Percentiles rank a stretch among this genome's conserved stretches.
Conservation (phyloP, 2,113 vertebrate genomes). For the Fukomys damarensis region DNA sequence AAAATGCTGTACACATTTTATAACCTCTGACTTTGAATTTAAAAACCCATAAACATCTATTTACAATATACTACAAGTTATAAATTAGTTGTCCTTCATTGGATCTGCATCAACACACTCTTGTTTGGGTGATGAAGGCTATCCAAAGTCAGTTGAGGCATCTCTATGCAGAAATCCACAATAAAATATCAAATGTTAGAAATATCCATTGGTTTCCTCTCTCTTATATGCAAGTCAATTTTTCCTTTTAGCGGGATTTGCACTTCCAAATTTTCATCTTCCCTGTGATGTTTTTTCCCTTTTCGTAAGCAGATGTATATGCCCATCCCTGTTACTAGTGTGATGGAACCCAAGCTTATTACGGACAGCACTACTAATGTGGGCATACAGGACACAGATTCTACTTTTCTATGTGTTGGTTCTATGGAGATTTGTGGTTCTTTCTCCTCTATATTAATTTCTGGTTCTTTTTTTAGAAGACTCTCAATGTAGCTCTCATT, state of each 20-base stretch:
- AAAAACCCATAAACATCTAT: slow-evolving; percentile 89
- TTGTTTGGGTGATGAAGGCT: slow-evolving; percentile 41
- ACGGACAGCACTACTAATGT: slow-evolving; percentile 92
- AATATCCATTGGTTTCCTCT: slow-evolving; percentile 93
- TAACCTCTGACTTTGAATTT: slow-evolving; percentile 84
- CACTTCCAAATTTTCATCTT: slow-evolving; percentile 90
- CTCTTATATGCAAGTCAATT: slow-evolving; percentile 89
- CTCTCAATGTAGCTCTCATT: slow-evolving; percentile 98
- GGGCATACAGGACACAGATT: slow-evolving; percentile 90
- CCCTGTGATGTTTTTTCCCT: slow-evolving; percentile 89
- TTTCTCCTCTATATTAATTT: slow-evolving; percentile 94
- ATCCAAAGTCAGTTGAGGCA: slow-evolving; percentile 51
- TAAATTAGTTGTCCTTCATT: slow-evolving; percentile 88
- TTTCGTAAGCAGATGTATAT: slow-evolving; percentile 94
- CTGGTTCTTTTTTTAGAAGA: slow-evolving; percentile 92
- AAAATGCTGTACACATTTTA: slow-evolving; percentile 87
- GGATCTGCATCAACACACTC: slow-evolving; percentile 72
- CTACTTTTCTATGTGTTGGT: slow-evolving; percentile 88
- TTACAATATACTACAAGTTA: slow-evolving; percentile 89
- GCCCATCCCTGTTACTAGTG: slow-evolving; percentile 91
- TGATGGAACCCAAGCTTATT: slow-evolving; percentile 92
- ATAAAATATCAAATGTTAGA: slow-evolving; percentile 92
- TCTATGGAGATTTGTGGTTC: slow-evolving; percentile 92
- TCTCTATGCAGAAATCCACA: slow-evolving; percentile 52
- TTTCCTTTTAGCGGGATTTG: slow-evolving; percentile 96